Base-by-base conservation (phyloP, 2,113 vertebrate species). In the Saguinus imperator region DNA sequence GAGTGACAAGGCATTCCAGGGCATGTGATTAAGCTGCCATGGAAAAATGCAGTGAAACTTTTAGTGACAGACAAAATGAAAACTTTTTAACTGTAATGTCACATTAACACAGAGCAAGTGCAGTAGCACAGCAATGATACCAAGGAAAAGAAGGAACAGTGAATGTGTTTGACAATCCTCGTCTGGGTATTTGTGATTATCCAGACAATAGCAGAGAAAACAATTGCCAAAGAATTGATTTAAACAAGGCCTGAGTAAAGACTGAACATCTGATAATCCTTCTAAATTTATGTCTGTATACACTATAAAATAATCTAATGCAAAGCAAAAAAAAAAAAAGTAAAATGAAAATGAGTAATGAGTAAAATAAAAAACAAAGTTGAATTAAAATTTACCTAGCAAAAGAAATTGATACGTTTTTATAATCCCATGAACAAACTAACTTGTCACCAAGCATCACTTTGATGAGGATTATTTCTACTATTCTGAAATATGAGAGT, bases 151-250 rank as follows among this genome's bases (percentile, higher is more conserved):
- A 35, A 79, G 85, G 58, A 89, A 70, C 23, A 79, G 8, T 70
- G 73, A 91, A 27, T 91, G 40, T 72, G 84, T 95, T 82, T 96
- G 96, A 97, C 84, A 96, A 40, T 16, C 27, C 4, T 79, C 84
- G 23, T 95, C 43, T 95, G 45, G 64, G 79, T 91, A 95, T 94
- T 91, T 81, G 58, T 29, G n/a, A 84, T 95, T 95, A 96, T 91
- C 16, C 55, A 95, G 50, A 96, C 45, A 75, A 83, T 57, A 88
- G 64, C 68, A 89, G 52, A 90, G 82, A 87, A 91, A 96, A 48
- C 40, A 86, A 58, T 29, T 76, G 32, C 70, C 83, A 92, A 32
- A 52, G 82, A 89, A 92, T 35, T 79, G 92, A 95, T 0, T 94
- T 85, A 48, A 16, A 40, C 0, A 4, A 77, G 32, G 73, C 29